These are phyloP conservation scores for Perca schrenkii DNA, from an alignment of 2,113 vertebrate genomes.

Conservation along the genomic window DNA sequence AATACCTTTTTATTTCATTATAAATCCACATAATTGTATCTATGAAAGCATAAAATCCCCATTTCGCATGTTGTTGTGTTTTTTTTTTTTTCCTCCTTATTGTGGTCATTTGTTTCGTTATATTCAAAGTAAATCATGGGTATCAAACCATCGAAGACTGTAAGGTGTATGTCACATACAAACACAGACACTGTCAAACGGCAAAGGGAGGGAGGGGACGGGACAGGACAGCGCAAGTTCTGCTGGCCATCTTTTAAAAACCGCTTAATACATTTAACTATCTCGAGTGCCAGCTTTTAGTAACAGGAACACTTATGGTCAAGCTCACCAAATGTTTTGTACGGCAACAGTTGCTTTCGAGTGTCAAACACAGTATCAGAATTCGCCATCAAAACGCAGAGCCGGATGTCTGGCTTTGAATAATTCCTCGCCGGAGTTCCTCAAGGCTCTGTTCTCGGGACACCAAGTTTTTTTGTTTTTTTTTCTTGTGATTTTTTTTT, in stretches of 20 bases:
- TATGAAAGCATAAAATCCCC: slow-evolving; percentile 81
- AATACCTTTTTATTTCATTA: slow-evolving; percentile 83
- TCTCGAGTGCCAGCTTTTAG: slow-evolving; percentile 22
- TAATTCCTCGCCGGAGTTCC: slow-evolving; percentile 30
- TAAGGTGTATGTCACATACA: slow-evolving; percentile 78
- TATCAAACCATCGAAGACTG: slow-evolving; percentile 75
- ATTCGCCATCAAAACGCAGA: slow-evolving; percentile 9
- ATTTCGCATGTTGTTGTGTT: slow-evolving; percentile 40
- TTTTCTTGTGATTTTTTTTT: background rate
- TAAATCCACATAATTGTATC: slow-evolving; percentile 80
- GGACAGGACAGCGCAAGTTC: slow-evolving; percentile 50
- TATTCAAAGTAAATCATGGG: slow-evolving; percentile 76
- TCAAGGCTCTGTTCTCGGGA: slow-evolving; percentile 44
- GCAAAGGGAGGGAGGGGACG: slow-evolving; percentile 22
- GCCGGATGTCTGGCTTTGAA: background rate
- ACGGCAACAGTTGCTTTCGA: background rate
- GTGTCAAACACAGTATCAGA: background rate
- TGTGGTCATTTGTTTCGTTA: slow-evolving; percentile 63
- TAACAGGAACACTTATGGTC: slow-evolving; percentile 12
- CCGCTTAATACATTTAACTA: slow-evolving; percentile 39
- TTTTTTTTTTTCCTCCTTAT: slow-evolving; percentile 42
- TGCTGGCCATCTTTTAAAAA: slow-evolving; percentile 66
- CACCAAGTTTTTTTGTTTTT: slow-evolving; percentile 1
- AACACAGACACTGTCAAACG: slow-evolving; percentile 79
- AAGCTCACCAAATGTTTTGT: slow-evolving; percentile 15